These are phyloP conservation scores for Micromys minutus DNA, from an alignment of 2,113 vertebrate genomes.

Conservation along the genomic window DNA sequence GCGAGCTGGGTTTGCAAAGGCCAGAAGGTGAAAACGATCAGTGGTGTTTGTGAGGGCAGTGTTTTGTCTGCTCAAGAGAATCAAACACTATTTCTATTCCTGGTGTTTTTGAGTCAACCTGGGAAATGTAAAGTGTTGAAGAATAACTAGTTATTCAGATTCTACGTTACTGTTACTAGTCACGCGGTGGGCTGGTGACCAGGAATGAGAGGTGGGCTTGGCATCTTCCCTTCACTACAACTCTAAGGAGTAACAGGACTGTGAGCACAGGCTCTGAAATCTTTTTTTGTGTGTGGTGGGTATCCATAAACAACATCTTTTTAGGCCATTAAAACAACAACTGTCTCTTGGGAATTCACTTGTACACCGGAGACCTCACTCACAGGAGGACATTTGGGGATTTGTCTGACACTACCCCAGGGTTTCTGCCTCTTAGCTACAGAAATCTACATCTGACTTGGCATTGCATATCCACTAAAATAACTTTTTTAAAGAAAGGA, in stretches of 20 bases:
- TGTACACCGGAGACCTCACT: neutral
- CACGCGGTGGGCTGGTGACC: neutral
- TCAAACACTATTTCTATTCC: neutral
- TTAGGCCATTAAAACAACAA: neutral
- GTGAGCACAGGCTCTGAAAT: neutral
- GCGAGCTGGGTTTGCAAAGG: neutral
- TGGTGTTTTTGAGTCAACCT: neutral
- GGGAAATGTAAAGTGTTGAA: neutral
- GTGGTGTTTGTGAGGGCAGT: neutral
- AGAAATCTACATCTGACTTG: slow-evolving; percentile 45
- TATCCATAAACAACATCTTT: neutral
- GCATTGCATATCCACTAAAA: slow-evolving; percentile 10
- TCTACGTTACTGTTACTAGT: neutral
- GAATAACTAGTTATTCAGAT: neutral
- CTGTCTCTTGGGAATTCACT: neutral
- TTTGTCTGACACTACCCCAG: neutral
- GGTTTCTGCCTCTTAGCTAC: neutral
- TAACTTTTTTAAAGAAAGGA: neutral
- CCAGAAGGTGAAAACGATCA: neutral
- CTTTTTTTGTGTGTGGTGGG: neutral
- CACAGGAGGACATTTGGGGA: neutral
- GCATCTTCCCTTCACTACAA: neutral
- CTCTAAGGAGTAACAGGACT: neutral
- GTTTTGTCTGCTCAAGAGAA: neutral
- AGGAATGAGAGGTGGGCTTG: neutral